Percentiles rank a stretch among this genome's conserved stretches.
Evolutionary conservation across 2,797 vertebrate species (phyloP).

Genomic region (Gastrophryne carolinensis): DNA sequence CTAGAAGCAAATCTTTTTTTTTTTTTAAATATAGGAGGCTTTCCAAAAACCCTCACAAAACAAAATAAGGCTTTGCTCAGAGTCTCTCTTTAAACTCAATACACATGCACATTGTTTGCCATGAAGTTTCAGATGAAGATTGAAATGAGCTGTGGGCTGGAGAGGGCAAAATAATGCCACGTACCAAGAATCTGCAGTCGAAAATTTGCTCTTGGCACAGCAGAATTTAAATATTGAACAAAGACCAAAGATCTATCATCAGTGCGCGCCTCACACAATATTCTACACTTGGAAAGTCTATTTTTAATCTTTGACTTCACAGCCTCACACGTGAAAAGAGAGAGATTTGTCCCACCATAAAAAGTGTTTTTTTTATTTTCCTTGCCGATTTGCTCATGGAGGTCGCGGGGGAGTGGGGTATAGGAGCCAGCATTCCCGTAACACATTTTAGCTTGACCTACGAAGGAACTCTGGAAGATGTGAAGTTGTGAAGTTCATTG

Average conservation of each 20-base stretch:
- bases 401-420: neutral
- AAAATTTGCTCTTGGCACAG: neutral
- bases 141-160: too few relatives aligned
- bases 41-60: too few relatives aligned
- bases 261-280: neutral
- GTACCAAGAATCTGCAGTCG: neutral
- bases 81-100: too few relatives aligned
- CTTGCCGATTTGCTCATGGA: neutral
- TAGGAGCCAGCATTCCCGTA: neutral
- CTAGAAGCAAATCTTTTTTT: too few relatives aligned
- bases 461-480: neutral
- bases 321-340: neutral
- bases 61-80: too few relatives aligned
- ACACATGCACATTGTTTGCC: neutral
- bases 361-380: neutral
- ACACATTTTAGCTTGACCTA: neutral
- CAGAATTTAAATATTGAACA: conserved; percentile 8
- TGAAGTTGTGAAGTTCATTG: neutral
- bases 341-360: neutral
- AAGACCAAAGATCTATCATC: conserved; percentile 24
- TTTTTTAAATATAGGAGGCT: too few relatives aligned
- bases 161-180: conserved; percentile 22
- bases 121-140: too few relatives aligned
- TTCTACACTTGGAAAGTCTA: conserved; percentile 7
- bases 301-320: conserved; percentile 22